phyloP scores from a whole-genome alignment of 2,113 vertebrate species.

The Saccopteryx leptura region DNA sequence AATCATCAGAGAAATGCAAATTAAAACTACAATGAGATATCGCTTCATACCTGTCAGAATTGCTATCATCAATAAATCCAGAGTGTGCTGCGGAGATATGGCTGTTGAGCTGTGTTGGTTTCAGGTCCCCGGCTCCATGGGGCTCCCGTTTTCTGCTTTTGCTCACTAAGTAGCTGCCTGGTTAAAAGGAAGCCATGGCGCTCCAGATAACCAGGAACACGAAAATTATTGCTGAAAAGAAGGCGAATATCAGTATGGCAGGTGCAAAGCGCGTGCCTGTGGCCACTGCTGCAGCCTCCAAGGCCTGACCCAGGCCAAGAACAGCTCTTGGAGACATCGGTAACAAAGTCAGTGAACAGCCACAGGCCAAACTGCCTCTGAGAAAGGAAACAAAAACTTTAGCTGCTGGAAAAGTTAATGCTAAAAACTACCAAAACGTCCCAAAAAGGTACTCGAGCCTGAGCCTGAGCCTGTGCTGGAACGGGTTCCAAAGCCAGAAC shows the following conservation, averaged over 20 bases:
- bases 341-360: conserved; percentile 82
- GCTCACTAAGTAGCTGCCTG: not conserved
- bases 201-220: conserved; percentile 85
- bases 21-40: no score
- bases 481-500: conserved; percentile 18
- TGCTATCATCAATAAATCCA: no score
- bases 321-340: conserved; percentile 90
- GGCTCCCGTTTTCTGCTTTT: not conserved
- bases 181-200: conserved; percentile 75
- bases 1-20: no score
- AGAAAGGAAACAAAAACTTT: conserved; percentile 86
- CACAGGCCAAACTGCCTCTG: conserved; percentile 35
- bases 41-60: no score
- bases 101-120: not conserved
- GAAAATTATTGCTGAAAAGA: conserved; percentile 89
- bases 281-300: conserved; percentile 47
- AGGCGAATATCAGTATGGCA: conserved; percentile 79
- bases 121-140: not conserved
- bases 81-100: conserved; percentile 75
- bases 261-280: conserved; percentile 81
- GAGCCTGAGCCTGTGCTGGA: not conserved
- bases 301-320: conserved; percentile 83
- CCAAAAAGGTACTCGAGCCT: conserved; percentile 61
- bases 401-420: conserved; percentile 69
- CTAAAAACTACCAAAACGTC: conserved; percentile 70